Percentiles rank a stretch among this genome's conserved stretches.
Evolutionary conservation across 2,113 vertebrate species (phyloP).

Genomic region (Elgaria multicarinata): DNA sequence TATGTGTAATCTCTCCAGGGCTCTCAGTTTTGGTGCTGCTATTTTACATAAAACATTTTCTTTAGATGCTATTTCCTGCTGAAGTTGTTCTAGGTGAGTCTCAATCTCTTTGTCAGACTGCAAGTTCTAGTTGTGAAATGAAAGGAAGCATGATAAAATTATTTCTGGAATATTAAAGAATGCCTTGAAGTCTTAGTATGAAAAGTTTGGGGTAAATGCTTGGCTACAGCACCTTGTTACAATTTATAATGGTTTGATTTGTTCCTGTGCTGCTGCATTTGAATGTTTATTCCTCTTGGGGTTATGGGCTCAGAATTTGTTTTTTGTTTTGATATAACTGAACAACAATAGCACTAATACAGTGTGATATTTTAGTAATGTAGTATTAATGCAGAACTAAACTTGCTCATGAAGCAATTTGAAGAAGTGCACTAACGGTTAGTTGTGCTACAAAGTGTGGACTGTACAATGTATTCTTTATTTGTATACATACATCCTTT

Average conservation of each 20-base stretch:
- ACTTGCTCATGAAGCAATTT: not conserved
- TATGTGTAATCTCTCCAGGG: slow-evolving; percentile 84
- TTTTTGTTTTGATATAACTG: not conserved
- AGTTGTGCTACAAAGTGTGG: not conserved
- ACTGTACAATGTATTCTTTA: not conserved
- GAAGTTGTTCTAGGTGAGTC: slow-evolving; percentile 71
- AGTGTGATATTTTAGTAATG: not conserved
- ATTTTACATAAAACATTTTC: slow-evolving; percentile 80
- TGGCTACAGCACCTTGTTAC: not conserved
- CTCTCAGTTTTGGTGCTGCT: slow-evolving; percentile 87
- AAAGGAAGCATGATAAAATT: not conserved
- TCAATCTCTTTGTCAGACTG: slow-evolving; percentile 78
- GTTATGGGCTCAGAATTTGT: too few species aligned
- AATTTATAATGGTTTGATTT: not conserved
- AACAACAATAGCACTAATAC: not conserved
- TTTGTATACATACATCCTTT: not conserved
- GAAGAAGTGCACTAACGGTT: not conserved
- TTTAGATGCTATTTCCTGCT: slow-evolving; percentile 73
- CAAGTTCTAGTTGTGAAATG: slow-evolving; percentile 71
- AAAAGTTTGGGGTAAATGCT: not conserved
- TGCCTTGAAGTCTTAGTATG: not conserved
- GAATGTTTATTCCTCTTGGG: not conserved
- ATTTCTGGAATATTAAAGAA: not conserved
- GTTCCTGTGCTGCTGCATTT: too few species aligned
- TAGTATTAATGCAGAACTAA: not conserved